phyloP scores from a whole-genome alignment of 2,888 invertebrate species.

The Agonum fuliginosum region DNA sequence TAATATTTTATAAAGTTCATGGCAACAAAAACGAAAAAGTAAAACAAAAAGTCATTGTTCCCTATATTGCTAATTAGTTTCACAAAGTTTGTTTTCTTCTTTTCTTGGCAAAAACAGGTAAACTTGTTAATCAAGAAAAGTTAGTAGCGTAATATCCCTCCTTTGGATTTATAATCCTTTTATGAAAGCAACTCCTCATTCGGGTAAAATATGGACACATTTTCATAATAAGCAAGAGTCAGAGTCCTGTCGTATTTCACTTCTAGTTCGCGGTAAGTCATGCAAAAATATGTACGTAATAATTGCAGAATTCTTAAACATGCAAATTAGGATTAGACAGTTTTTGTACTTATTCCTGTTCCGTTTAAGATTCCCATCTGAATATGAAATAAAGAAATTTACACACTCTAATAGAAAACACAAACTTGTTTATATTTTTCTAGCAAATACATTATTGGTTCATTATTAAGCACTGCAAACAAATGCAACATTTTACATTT shows the following conservation, averaged over 20 bases:
- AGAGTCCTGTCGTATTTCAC: slow-evolving; percentile 17
- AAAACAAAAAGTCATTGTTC: no score
- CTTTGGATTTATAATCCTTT: slow-evolving; percentile 18
- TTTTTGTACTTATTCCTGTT: slow-evolving; percentile 24
- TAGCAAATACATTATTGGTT: no score
- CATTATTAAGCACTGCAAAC: no score
- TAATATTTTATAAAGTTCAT: no score
- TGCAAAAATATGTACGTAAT: slow-evolving; percentile 57
- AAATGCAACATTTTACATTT: no score
- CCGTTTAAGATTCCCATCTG: slow-evolving; percentile 16
- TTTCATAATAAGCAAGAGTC: slow-evolving; percentile 30
- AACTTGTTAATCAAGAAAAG: slow-evolving; percentile 4
- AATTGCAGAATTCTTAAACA: slow-evolving; percentile 51
- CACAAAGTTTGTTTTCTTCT: no score
- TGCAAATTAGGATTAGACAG: slow-evolving; percentile 46
- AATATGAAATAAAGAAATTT: slow-evolving; percentile 32
- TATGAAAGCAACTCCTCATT: slow-evolving; percentile 11
- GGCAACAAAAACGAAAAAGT: no score
- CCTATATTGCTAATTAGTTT: no score
- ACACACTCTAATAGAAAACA: not conserved
- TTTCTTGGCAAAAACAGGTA: no score
- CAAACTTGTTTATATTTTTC: not conserved
- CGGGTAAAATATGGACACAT: slow-evolving; percentile 34
- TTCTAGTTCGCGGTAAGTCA: slow-evolving; percentile 34
- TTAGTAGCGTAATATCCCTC: not conserved